Base-by-base conservation (phyloP, 1,140 invertebrate genomes). In the Drosophila yakuba region DNA sequence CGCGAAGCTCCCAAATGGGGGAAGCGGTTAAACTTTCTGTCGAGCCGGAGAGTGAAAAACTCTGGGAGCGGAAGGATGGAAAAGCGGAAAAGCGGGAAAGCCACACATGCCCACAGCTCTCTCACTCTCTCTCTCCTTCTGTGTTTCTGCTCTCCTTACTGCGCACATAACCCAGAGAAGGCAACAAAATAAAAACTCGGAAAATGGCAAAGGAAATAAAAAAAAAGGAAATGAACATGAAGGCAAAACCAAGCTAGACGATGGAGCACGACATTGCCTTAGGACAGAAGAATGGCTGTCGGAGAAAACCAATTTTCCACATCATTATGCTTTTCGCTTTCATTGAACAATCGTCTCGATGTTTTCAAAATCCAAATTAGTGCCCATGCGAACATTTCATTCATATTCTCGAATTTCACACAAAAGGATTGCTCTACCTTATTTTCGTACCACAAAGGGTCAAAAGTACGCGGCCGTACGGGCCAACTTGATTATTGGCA, bases 81-180 rank as follows among this genome's bases (percentile, higher is more conserved):
- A 25, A 52, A 17, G 25, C 15, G 8, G 32, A 32, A 25, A 25
- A 32, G 58, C 20, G 20, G 20, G 2, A 61, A 38, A 66, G 15
- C 63, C 41, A 23, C 66, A 44, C 35, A 56, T 57, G 39, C 59
- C 50, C 50, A 52, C 28, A 36, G 32, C 25, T 20, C 35, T 43
- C 41, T 20, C 48, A 45, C 44, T 39, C 17, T 45, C 17, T 45
- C 17, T 11, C 6, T 39, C n/a, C n/a, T 1, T 39, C 4, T 39
- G 2, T 43, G 8, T 15, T 8, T 45, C 47, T 35, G 57, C 78
- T 50, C 48, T 35, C 35, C 15, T 66, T 77, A 57, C 74, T 88
- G 84, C 84, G 84, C 84, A 88, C 68, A 89, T 89, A 88, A 88
- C 84, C 84, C 84, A 86, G 83, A 86, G 83, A 86, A 86, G 67